Conservation (phyloP, 2,888 invertebrate genomes). For the Mechanitis mazaeus region DNA sequence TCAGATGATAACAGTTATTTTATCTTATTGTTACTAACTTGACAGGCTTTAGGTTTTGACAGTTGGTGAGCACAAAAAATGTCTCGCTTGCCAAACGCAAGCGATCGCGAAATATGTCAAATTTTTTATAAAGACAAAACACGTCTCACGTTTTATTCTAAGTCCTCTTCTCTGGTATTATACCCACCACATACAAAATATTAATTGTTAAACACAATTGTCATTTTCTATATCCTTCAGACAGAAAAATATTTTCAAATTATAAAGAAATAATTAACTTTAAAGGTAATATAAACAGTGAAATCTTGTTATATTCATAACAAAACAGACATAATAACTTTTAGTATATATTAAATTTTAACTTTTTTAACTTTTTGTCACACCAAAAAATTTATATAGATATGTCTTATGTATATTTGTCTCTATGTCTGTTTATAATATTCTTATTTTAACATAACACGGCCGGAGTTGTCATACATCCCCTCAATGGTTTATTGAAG, state of each 20-base stretch:
- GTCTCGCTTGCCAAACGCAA: slow-evolving; percentile 11
- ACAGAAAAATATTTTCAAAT: no score
- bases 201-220: neutral
- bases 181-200: no score
- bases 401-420: no score
- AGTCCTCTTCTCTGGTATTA: neutral
- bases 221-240: neutral
- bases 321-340: no score
- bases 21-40: slow-evolving; percentile 11
- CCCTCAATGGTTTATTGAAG: slow-evolving; percentile 6
- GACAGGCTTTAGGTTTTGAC: slow-evolving; percentile 14
- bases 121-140: neutral
- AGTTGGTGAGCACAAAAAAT: slow-evolving; percentile 9
- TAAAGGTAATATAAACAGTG: no score
- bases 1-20: slow-evolving; percentile 9
- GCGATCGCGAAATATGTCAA: neutral
- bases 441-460: no score
- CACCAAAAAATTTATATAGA: no score
- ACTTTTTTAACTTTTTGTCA: no score
- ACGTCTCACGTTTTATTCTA: neutral
- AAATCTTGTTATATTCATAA: no score
- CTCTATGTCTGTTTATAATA: no score
- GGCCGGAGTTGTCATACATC: neutral
- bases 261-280: no score
- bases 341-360: no score